phyloP scores from a whole-genome alignment of 2,113 vertebrate genomes.

The Pituophis catenifer region DNA sequence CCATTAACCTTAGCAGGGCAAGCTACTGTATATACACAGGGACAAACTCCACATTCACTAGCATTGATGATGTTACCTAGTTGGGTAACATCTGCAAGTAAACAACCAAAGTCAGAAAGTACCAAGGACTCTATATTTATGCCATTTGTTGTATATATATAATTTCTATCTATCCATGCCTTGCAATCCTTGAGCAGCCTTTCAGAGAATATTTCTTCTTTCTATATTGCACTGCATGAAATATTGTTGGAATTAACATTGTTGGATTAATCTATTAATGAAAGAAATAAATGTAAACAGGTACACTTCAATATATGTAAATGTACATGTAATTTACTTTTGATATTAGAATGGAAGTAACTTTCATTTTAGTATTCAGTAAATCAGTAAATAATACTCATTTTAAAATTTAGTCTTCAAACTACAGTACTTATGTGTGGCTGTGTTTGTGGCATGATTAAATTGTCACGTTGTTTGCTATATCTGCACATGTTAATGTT shows the following conservation, averaged over 20 bases:
- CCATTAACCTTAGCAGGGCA: no score
- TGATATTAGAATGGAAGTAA: background rate
- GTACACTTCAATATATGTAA: background rate
- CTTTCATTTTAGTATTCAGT: background rate
- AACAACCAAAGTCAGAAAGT: no score
- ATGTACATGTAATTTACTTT: background rate
- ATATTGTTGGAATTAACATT: background rate
- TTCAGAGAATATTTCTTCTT: background rate
- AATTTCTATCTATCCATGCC: background rate
- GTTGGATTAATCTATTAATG: background rate
- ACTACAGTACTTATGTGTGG: background rate
- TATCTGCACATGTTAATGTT: background rate
- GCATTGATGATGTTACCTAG: no score
- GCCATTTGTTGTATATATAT: no score
- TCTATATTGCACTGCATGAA: background rate
- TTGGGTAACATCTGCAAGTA: no score
- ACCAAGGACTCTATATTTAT: no score
- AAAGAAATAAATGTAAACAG: background rate
- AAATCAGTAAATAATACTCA: background rate
- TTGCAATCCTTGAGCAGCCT: background rate
- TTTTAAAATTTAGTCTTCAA: background rate
- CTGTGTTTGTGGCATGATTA: background rate
- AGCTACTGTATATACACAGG: no score
- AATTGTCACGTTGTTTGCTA: background rate
- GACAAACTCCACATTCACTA: no score